These are phyloP conservation scores for Adoxophyes honmai DNA, from an alignment of 1,140 invertebrate genomes.

Conservation along the genomic window DNA sequence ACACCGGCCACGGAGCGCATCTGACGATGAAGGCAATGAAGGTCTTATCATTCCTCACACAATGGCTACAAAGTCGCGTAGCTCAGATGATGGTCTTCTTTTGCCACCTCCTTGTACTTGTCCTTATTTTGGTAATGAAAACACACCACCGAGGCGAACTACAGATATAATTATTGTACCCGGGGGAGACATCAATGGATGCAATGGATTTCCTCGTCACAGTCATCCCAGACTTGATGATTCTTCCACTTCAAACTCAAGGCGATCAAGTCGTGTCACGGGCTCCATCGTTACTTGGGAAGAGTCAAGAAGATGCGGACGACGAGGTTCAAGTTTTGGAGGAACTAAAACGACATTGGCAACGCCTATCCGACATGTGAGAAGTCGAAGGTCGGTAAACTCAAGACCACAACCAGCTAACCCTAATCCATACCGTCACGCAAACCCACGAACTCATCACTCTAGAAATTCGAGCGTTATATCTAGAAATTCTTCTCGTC, in stretches of 20 bases:
- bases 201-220: slow-evolving; percentile 61
- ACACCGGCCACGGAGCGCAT: slow-evolving; percentile 61
- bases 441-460: slow-evolving; percentile 80
- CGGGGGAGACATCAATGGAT: slow-evolving; percentile 60
- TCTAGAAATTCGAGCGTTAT: slow-evolving; percentile 88
- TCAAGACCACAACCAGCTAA: slow-evolving; percentile 63
- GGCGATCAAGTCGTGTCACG: slow-evolving; percentile 60
- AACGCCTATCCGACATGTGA: slow-evolving; percentile 59
- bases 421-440: slow-evolving; percentile 76
- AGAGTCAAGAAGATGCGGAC: slow-evolving; percentile 68
- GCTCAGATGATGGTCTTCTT: slow-evolving; percentile 73
- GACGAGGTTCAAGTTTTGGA: slow-evolving; percentile 79
- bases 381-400: slow-evolving; percentile 51
- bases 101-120: slow-evolving; percentile 86
- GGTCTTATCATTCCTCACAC: slow-evolving; percentile 55
- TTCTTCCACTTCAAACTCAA: slow-evolving; percentile 57
- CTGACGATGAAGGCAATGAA: slow-evolving; percentile 65
- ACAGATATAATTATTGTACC: slow-evolving; percentile 68
- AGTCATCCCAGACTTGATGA: slow-evolving; percentile 65
- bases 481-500: slow-evolving; percentile 86
- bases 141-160: slow-evolving; percentile 59
- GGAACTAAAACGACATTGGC: slow-evolving; percentile 76
- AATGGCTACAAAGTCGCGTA: slow-evolving; percentile 59
- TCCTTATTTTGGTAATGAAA: slow-evolving; percentile 85
- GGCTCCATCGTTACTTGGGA: slow-evolving; percentile 81